phyloP scores from a whole-genome alignment of 2,888 invertebrate genomes.

The Ethmia dodecea region DNA sequence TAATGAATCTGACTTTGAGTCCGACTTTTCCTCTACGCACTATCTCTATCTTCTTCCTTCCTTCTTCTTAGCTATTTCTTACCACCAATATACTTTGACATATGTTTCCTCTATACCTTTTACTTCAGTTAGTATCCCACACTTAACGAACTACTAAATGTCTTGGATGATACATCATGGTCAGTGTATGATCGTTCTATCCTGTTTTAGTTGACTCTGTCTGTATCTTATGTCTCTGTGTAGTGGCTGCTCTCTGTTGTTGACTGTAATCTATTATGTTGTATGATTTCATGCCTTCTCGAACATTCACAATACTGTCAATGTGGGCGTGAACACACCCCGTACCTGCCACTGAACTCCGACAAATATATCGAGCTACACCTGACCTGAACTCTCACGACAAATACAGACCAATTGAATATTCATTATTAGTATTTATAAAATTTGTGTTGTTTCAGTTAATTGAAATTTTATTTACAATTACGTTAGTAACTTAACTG shows the following conservation, averaged over 20 bases:
- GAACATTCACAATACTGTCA: constrained; percentile 75
- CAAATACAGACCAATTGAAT: constrained; percentile 54
- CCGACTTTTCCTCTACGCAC: constrained; percentile 51
- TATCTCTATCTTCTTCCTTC: constrained; percentile 43
- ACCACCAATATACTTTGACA: constrained; percentile 30
- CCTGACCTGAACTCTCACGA: constrained; percentile 70
- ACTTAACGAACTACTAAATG: constrained; percentile 38
- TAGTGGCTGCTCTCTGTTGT: constrained; percentile 79
- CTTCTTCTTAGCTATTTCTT: constrained; percentile 28
- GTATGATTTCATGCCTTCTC: constrained; percentile 76
- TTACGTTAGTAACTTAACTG: too few relatives aligned
- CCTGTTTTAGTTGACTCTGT: constrained; percentile 63
- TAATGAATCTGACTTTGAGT: constrained; percentile 40
- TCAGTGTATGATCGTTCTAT: constrained; percentile 56
- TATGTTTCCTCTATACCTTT: constrained; percentile 28
- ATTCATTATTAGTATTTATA: constrained; percentile 18
- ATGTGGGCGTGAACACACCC: constrained; percentile 65
- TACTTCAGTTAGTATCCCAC: constrained; percentile 30
- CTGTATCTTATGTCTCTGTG: constrained; percentile 71
- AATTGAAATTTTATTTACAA: neutral
- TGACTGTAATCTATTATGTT: constrained; percentile 74
- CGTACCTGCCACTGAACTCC: constrained; percentile 71
- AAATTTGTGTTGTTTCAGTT: neutral
- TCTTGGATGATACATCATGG: constrained; percentile 18
- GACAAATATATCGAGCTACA: constrained; percentile 73